Conservation (phyloP, 2,797 vertebrate species). For the Aulostomus chinensis region DNA sequence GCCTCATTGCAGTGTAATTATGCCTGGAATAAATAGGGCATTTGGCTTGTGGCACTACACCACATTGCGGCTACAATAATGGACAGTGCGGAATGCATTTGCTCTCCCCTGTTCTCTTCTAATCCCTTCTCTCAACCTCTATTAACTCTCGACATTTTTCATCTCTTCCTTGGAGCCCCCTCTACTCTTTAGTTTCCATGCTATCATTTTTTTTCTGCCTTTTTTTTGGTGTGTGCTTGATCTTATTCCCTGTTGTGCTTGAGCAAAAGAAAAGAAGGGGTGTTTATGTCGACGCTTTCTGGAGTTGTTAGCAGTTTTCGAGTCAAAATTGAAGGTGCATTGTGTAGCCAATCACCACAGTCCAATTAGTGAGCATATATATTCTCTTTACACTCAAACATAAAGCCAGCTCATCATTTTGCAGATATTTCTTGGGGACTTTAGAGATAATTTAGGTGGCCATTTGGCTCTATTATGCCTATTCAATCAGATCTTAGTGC, state of each 20-base stretch:
- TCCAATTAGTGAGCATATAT: constrained; percentile 52
- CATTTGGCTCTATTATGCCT: too few relatives aligned
- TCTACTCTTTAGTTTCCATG: constrained; percentile 46
- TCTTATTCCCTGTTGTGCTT: constrained; percentile 53
- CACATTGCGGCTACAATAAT: constrained; percentile 57
- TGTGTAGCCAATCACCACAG: constrained; percentile 37
- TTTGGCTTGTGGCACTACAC: constrained; percentile 63
- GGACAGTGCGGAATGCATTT: constrained; percentile 68
- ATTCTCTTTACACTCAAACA: constrained; percentile 31
- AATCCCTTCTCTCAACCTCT: constrained; percentile 67
- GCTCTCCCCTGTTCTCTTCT: constrained; percentile 62
- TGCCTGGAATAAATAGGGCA: constrained; percentile 72
- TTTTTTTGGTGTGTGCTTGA: constrained; percentile 35
- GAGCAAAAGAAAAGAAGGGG: constrained; percentile 19
- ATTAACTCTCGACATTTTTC: constrained; percentile 66
- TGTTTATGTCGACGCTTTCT: background rate
- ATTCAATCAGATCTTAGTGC: too few relatives aligned
- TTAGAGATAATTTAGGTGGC: constrained; percentile 54
- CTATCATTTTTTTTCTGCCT: constrained; percentile 59
- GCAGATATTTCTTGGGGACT: constrained; percentile 25
- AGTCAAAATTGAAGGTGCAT: constrained; percentile 34
- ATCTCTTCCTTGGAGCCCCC: constrained; percentile 43
- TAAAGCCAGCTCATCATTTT: constrained; percentile 26
- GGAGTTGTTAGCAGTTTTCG: constrained; percentile 41
- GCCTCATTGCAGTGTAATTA: constrained; percentile 69